Base-by-base conservation (phyloP, 1,140 invertebrate genomes). In the Neodiprion pinetum region DNA sequence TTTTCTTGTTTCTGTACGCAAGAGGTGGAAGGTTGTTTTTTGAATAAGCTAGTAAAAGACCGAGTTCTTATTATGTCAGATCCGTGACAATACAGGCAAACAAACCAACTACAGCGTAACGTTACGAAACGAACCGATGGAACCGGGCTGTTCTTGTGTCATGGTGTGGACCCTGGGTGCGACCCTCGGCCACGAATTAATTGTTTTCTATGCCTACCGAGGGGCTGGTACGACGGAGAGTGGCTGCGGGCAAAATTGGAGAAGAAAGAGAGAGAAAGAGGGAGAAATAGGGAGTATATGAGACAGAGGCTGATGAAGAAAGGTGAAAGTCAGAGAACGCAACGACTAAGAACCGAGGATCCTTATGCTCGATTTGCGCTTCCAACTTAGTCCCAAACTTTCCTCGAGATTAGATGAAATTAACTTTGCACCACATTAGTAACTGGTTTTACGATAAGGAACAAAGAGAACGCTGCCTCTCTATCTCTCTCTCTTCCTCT, bases 381-480 rank as follows among this genome's bases (percentile, higher is more conserved):
- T 61, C 53, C 53, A 12, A 17, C 53, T 61, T 17, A 61, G 53
- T 61, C 11, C 53, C 53, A 61, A 61, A 61, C 11, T 61, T 61
- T 61, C 53, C 7, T 17, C 40, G 21, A 69, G 67, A 69, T 69
- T 69, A 69, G 67, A 69, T 47, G 67, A 69, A 69, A 69, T 69
- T 69, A 69, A 47, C 67, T 69, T 69, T 69, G 67, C 67, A 23
- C 67, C 67, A 21, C 67, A 47, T 69, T 69, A 69, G 67, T 47
- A 21, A 69, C 67, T 69, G 67, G 40, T 69, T 69, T 69, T 69
- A 69, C 67, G 67, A 69, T 69, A 69, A 69, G 67, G 67, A 69
- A 69, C 67, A 69, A 69, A 69, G 67, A 61, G 67, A 69, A 21
- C 40, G 1, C 17, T 21, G 61, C 28, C 28, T 40, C 28, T 40